Conservation (phyloP, 1,140 invertebrate species). For the Druon quercuslanigerum region DNA sequence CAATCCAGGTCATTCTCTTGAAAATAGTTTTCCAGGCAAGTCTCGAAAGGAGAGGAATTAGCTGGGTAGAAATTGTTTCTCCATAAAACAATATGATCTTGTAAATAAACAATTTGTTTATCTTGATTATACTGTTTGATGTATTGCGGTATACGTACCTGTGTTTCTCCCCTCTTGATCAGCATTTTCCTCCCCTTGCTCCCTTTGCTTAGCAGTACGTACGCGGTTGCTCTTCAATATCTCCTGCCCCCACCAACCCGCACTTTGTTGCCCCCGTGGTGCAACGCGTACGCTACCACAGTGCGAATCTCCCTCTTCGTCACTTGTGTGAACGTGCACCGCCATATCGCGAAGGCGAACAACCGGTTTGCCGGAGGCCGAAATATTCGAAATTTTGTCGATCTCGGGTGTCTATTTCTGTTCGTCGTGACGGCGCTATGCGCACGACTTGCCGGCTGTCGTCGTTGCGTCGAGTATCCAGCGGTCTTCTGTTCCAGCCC, state of each 20-base stretch:
- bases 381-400: conserved; percentile 26
- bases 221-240: conserved; percentile 17
- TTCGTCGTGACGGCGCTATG: conserved; percentile 3
- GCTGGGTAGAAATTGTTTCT: too few species aligned
- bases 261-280: conserved; percentile 51
- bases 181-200: not conserved
- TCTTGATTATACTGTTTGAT: not conserved
- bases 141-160: not conserved
- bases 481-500: not conserved
- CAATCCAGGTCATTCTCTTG: too few species aligned
- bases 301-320: conserved; percentile 55
- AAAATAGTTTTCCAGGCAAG: too few species aligned
- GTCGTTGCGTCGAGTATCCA: not conserved
- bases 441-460: conserved; percentile 12
- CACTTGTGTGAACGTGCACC: conserved; percentile 23
- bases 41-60: too few species aligned
- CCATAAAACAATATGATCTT: too few species aligned
- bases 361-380: conserved; percentile 17
- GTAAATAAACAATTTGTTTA: not conserved
- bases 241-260: conserved; percentile 41
- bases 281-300: conserved; percentile 61
- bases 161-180: not conserved
- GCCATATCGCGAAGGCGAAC: conserved; percentile 17
- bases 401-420: conserved; percentile 11
- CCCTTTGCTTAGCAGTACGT: not conserved